Percentiles rank a stretch among this genome's conserved stretches.
Evolutionary conservation across 1,140 invertebrate genomes (phyloP).

Genomic region (Aculops lycopersici): DNA sequence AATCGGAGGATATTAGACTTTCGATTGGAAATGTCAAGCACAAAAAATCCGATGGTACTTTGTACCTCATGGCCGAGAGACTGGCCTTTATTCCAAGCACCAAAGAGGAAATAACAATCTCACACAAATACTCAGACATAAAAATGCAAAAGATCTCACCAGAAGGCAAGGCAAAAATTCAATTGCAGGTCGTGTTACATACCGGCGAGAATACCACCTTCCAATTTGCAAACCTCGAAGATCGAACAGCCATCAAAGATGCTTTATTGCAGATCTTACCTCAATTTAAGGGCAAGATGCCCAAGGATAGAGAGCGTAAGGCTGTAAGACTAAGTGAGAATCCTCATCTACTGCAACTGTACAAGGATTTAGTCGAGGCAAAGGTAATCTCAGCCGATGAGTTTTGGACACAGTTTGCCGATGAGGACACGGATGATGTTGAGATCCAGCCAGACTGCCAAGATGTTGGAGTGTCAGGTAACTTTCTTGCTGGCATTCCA

Average conservation of each 20-base stretch:
- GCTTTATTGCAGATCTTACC: conserved; percentile 58
- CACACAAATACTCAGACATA: conserved; percentile 74
- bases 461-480: conserved; percentile 14
- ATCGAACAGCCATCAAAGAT: conserved; percentile 75
- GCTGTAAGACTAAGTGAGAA: conserved; percentile 22
- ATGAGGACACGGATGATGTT: conserved; percentile 3
- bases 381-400: conserved; percentile 74
- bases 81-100: conserved; percentile 69
- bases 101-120: conserved; percentile 61
- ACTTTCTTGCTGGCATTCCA: conserved; percentile 56
- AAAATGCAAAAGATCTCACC: conserved; percentile 95
- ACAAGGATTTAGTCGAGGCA: conserved; percentile 58
- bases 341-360: conserved; percentile 21
- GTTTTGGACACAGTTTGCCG: conserved; percentile 36
- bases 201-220: conserved; percentile 79
- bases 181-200: conserved; percentile 83
- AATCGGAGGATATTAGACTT: conserved; percentile 52
- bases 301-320: conserved; percentile 36
- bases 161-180: conserved; percentile 85
- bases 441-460: conserved; percentile 9
- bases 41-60: conserved; percentile 75
- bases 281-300: conserved; percentile 75
- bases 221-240: conserved; percentile 75
- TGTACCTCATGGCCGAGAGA: conserved; percentile 78
- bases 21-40: conserved; percentile 65